These are phyloP conservation scores for Mareca strepera DNA, from an alignment of 2,797 vertebrate species.

Conservation along the genomic window DNA sequence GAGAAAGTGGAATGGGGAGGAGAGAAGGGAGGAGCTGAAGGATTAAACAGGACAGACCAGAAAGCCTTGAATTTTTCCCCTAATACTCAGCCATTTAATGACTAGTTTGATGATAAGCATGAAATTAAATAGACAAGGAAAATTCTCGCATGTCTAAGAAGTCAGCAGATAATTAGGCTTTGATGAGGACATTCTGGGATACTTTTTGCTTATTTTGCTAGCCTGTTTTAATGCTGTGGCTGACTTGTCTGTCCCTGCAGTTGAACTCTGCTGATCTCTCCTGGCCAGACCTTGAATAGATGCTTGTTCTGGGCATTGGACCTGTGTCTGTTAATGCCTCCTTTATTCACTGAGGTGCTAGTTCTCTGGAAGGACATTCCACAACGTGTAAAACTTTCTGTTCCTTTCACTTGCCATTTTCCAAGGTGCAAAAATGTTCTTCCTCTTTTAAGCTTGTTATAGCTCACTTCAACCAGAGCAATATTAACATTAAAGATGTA, in stretches of 20 bases:
- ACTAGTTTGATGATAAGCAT: conserved; percentile 74
- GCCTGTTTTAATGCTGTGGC: background rate
- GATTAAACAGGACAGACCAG: conserved; percentile 63
- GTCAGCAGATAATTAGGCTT: conserved; percentile 53
- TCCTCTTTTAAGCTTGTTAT: background rate
- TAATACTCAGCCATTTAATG: conserved; percentile 65
- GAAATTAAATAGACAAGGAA: conserved; percentile 74
- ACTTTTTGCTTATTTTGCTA: conserved; percentile 23
- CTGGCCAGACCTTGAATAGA: background rate
- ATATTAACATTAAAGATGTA: background rate
- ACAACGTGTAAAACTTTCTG: background rate
- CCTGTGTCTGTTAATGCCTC: background rate
- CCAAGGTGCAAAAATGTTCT: background rate
- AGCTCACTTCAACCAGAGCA: background rate
- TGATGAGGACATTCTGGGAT: conserved; percentile 36
- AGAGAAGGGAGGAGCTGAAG: conserved; percentile 15
- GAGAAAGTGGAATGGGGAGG: background rate
- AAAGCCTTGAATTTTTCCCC: conserved; percentile 60
- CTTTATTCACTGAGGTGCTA: background rate
- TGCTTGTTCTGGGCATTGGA: background rate
- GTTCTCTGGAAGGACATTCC: background rate
- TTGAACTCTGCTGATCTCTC: background rate
- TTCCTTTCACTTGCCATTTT: background rate
- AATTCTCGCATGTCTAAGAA: conserved; percentile 62
- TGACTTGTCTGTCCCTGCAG: background rate